A percentile compares a stretch with the other conserved stretches of the same genome.
phyloP scores from a whole-genome alignment of 2,797 vertebrate genomes.

The Coreius guichenoti region DNA sequence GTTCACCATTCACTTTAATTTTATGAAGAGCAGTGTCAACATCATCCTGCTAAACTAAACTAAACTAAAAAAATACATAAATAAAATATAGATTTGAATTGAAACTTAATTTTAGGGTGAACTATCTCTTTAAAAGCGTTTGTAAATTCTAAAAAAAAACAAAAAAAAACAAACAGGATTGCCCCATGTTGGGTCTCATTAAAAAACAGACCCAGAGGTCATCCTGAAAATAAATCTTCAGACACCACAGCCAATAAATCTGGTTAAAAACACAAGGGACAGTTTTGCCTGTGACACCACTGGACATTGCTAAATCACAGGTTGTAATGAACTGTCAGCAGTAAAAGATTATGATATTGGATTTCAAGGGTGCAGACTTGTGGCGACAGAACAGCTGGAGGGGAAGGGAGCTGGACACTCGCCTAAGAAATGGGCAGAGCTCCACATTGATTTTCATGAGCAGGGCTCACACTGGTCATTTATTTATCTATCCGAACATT shows the following conservation, averaged over 20 bases:
- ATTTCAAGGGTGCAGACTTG: slow-evolving; percentile 64
- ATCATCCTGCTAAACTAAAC: background rate
- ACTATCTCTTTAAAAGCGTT: background rate
- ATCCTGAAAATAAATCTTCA: slow-evolving; percentile 59
- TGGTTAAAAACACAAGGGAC: slow-evolving; percentile 53
- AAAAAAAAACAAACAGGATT: background rate
- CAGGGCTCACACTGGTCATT: slow-evolving; percentile 20
- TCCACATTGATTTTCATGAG: slow-evolving; percentile 42
- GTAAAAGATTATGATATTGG: slow-evolving; percentile 60
- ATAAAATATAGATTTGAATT: too few species aligned
- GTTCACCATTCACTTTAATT: background rate
- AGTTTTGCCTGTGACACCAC: slow-evolving; percentile 54
- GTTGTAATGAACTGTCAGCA: slow-evolving; percentile 65
- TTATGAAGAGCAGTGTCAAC: background rate
- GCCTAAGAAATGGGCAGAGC: slow-evolving; percentile 44
- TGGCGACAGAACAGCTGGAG: slow-evolving; percentile 62
- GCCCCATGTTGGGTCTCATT: slow-evolving; percentile 34
- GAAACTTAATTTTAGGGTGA: background rate
- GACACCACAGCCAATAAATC: slow-evolving; percentile 54
- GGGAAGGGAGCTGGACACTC: slow-evolving; percentile 52
- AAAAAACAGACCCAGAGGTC: slow-evolving; percentile 43
- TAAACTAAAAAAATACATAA: background rate
- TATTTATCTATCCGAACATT: slow-evolving; percentile 23
- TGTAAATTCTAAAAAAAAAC: background rate
- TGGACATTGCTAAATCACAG: slow-evolving; percentile 63